phyloP scores from a whole-genome alignment of 2,888 invertebrate genomes.

The Erannis defoliaria region DNA sequence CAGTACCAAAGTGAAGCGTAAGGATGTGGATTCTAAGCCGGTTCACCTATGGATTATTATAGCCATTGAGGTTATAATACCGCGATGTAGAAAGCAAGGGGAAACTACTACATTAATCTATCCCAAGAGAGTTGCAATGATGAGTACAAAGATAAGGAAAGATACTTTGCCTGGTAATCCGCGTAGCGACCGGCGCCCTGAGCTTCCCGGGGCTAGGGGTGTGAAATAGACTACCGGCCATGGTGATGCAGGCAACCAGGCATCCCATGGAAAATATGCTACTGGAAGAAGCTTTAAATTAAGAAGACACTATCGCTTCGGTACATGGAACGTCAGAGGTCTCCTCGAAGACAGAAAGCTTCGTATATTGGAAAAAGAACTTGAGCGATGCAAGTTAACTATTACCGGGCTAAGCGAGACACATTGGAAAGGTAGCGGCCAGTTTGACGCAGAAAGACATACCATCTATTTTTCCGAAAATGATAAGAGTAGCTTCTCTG shows the following conservation, averaged over 20 bases:
- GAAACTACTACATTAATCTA: slow-evolving; percentile 28
- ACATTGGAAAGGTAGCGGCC: too few relatives aligned
- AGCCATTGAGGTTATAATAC: slow-evolving; percentile 28
- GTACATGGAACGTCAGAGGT: not conserved
- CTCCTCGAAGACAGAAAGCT: slow-evolving; percentile 2
- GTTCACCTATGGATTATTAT: slow-evolving; percentile 18
- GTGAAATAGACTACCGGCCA: slow-evolving; percentile 34
- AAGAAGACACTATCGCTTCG: not conserved
- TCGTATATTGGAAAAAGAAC: too few relatives aligned
- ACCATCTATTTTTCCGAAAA: too few relatives aligned
- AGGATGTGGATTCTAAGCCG: slow-evolving; percentile 6
- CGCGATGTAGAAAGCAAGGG: slow-evolving; percentile 32
- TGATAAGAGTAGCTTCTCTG: too few relatives aligned
- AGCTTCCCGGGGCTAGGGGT: slow-evolving; percentile 19
- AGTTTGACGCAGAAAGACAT: too few relatives aligned
- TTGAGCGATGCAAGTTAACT: too few relatives aligned
- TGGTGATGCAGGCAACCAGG: slow-evolving; percentile 25
- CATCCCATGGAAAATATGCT: slow-evolving; percentile 8
- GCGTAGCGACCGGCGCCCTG: slow-evolving; percentile 18
- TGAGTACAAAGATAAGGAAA: too few relatives aligned
- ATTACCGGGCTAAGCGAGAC: too few relatives aligned
- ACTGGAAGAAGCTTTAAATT: not conserved
- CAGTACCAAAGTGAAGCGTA: slow-evolving; percentile 26
- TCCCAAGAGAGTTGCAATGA: slow-evolving; percentile 2
- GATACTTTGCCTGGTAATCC: slow-evolving; percentile 8